Conservation (phyloP, 2,113 vertebrate species). For the Thymallus thymallus region DNA sequence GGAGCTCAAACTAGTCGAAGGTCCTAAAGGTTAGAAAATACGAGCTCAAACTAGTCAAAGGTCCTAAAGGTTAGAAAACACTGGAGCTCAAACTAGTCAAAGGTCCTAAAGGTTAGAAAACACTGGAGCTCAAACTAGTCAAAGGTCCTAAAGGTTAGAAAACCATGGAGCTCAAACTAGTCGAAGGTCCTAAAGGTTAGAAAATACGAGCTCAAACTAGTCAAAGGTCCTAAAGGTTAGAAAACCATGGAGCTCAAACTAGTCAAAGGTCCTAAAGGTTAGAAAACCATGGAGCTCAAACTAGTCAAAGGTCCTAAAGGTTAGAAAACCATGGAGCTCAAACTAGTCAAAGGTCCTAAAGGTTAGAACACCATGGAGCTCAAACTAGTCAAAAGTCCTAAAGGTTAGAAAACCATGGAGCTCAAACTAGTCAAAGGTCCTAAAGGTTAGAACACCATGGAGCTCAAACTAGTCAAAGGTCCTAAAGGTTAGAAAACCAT, state of each 20-base stretch:
- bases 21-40: too few relatives aligned
- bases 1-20: too few relatives aligned
- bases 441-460: slow-evolving; percentile 81
- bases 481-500: slow-evolving; percentile 85
- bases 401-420: too few relatives aligned
- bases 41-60: slow-evolving; percentile 90
- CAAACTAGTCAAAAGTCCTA: too few relatives aligned
- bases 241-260: slow-evolving; percentile 95
- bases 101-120: slow-evolving; percentile 58
- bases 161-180: slow-evolving; percentile 86
- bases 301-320: slow-evolving; percentile 91
- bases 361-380: too few relatives aligned
- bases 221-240: slow-evolving; percentile 42
- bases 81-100: slow-evolving; percentile 82
- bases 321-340: slow-evolving; percentile 86
- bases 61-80: slow-evolving; percentile 89
- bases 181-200: slow-evolving; percentile 94
- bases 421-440: too few relatives aligned
- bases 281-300: slow-evolving; percentile 86
- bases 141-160: slow-evolving; percentile 95
- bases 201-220: slow-evolving; percentile 84
- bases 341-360: slow-evolving; percentile 36
- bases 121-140: slow-evolving; percentile 95
- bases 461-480: slow-evolving; percentile 95
- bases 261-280: slow-evolving; percentile 98